These are phyloP conservation scores for Temnothorax ravouxi DNA, from an alignment of 2,888 invertebrate species.

Conservation along the genomic window DNA sequence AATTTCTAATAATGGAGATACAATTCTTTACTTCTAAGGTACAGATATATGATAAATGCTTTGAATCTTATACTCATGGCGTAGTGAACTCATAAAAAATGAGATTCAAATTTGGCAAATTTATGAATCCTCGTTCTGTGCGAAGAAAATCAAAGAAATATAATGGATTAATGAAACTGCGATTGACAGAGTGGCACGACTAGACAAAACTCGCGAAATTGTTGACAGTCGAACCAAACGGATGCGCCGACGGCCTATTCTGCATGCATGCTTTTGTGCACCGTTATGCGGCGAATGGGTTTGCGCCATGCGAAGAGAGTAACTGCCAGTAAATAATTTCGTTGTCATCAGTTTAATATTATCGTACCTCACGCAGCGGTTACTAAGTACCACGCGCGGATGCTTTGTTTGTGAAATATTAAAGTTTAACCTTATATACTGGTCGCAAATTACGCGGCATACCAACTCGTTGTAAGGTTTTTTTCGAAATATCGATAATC, in stretches of 20 bases:
- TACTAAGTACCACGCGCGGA: conserved; percentile 57
- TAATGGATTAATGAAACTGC: background rate
- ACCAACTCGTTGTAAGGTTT: background rate
- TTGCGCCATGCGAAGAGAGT: conserved; percentile 68
- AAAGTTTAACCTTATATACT: conserved; percentile 53
- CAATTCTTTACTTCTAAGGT: no score
- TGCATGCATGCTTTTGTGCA: conserved; percentile 62
- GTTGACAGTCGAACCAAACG: conserved; percentile 64
- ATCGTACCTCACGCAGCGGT: conserved; percentile 51
- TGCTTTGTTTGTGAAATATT: conserved; percentile 51
- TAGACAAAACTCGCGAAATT: conserved; percentile 60
- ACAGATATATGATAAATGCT: no score
- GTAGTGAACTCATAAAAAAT: background rate
- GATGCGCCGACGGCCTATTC: conserved; percentile 64
- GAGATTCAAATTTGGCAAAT: conserved; percentile 15
- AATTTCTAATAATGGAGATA: no score
- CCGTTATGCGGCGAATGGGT: conserved; percentile 63
- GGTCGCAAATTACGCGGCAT: conserved; percentile 6
- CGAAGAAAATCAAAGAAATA: conserved; percentile 6
- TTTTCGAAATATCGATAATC: background rate
- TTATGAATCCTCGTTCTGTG: background rate
- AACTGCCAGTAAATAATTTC: conserved; percentile 75
- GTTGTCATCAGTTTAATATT: conserved; percentile 72
- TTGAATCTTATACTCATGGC: background rate
- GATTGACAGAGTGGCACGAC: conserved; percentile 2